Percentiles rank a stretch among this genome's conserved stretches.
These are phyloP conservation scores for Nerophis lumbriciformis DNA, from an alignment of 2,113 vertebrate genomes.

Conservation along the genomic window DNA sequence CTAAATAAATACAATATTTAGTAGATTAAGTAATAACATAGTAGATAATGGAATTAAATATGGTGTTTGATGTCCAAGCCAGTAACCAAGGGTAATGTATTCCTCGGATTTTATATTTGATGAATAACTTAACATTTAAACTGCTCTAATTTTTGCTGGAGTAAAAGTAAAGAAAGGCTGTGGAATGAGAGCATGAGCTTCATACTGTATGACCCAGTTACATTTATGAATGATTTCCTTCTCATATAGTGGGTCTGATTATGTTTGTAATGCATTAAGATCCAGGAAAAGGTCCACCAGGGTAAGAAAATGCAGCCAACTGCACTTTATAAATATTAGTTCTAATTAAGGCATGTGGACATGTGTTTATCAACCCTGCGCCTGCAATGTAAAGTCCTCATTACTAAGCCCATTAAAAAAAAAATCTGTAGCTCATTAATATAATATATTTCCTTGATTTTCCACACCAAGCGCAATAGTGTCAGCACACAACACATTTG, in stretches of 20 bases:
- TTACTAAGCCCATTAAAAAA: slow-evolving; percentile 6
- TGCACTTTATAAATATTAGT: slow-evolving; percentile 1
- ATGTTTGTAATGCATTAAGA: slow-evolving; percentile 37
- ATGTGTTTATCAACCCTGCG: background rate
- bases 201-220: slow-evolving; percentile 57
- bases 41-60: background rate
- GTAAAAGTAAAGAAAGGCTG: slow-evolving; percentile 32
- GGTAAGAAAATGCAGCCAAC: background rate
- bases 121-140: slow-evolving; percentile 75
- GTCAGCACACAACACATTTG: background rate
- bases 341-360: slow-evolving; percentile 3
- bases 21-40: too few species aligned
- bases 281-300: slow-evolving; percentile 21
- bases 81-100: slow-evolving; percentile 52
- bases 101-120: slow-evolving; percentile 57
- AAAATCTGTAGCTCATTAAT: slow-evolving; percentile 4
- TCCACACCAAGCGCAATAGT: slow-evolving; percentile 3
- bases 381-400: background rate
- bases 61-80: slow-evolving; percentile 3
- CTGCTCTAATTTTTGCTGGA: slow-evolving; percentile 53
- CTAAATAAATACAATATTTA: too few species aligned
- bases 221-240: slow-evolving; percentile 64
- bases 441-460: slow-evolving; percentile 7
- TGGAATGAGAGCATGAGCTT: slow-evolving; percentile 51
- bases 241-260: slow-evolving; percentile 24